Evolutionary conservation across 2,888 invertebrate species (phyloP), one percentile per base, ranked within the genome.

Genomic region (Drosophila putrida): DNA sequence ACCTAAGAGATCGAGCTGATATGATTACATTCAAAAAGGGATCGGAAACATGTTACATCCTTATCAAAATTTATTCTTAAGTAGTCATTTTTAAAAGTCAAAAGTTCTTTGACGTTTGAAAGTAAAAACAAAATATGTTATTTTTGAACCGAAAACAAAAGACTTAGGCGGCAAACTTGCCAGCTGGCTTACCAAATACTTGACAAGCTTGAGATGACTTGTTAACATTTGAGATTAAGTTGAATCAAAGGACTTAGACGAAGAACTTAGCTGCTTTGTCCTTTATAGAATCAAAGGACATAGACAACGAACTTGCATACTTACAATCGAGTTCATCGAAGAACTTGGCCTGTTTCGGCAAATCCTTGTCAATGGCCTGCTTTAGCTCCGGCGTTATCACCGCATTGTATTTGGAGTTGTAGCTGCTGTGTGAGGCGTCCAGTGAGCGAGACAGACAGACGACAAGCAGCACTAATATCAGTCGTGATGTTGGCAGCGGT

Each of bases 271-370:
- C 28, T 28, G 28, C 28, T 28, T 8, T 28, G 28, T 4, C 28
- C 5, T 28, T 28, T 5, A 28, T 10, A 1, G 6, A 11, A 43
- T 20, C 6, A 11, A 43, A 49, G 9, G n/a, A 58, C 31, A 39
- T 28, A 53, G 39, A n/a, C 35, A 66, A 69, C 68, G 36, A 79
- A 80, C 78, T 63, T 62, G 73, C 6, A 49, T 93, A 95, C 96
- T 95, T 93, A 95, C 96, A 91, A 87, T 95, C 95, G 65, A 95
- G 90, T 84, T 95, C 95, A 87, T 95, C 95, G 80, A 95, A 95
- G 86, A 96, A 95, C 90, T 95, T 95, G n/a, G 94, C 91, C 80
- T 93, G 88, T 71, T 92, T 92, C 41, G 93, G 92, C 68, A 93
- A 75, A 61, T 92, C 91, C 78, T 90, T 90, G 73, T 87, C 66